A percentile compares a stretch with the other conserved stretches of the same genome.
These are phyloP conservation scores for Trachurus trachurus DNA, from an alignment of 2,797 vertebrate genomes.

Conservation along the genomic window DNA sequence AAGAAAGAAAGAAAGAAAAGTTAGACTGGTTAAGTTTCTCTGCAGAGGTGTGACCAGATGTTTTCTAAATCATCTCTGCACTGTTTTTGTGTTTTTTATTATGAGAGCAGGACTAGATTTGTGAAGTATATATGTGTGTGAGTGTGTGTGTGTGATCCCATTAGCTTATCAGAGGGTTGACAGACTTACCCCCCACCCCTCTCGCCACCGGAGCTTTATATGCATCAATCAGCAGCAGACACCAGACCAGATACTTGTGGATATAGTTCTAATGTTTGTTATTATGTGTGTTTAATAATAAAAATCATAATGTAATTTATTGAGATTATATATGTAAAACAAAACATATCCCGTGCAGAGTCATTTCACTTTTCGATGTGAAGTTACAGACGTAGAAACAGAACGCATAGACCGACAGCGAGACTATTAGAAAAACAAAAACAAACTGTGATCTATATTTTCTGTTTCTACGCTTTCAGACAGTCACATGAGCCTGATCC, in stretches of 20 bases:
- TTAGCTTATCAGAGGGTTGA: slow-evolving; percentile 60
- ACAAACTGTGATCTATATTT: slow-evolving; percentile 58
- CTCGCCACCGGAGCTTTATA: slow-evolving; percentile 70
- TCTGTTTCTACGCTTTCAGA: slow-evolving; percentile 60
- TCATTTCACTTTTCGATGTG: slow-evolving; percentile 71
- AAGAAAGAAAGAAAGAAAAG: too few species aligned
- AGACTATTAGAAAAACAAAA: too few species aligned
- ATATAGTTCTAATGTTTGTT: slow-evolving; percentile 84
- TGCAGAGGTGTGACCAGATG: slow-evolving; percentile 31
- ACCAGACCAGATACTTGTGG: slow-evolving; percentile 85
- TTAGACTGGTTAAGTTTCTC: slow-evolving; percentile 19
- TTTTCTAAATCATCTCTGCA: slow-evolving; percentile 44
- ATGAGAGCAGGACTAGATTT: slow-evolving; percentile 35
- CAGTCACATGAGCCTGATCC: slow-evolving; percentile 54
- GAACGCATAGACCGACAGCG: slow-evolving; percentile 62
- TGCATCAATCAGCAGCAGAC: slow-evolving; percentile 83
- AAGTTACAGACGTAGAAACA: slow-evolving; percentile 46
- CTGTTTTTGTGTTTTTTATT: slow-evolving; percentile 30
- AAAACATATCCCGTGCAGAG: slow-evolving; percentile 68
- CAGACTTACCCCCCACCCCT: slow-evolving; percentile 3
- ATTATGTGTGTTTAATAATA: slow-evolving; percentile 81
- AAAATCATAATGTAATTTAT: slow-evolving; percentile 84
- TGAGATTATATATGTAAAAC: slow-evolving; percentile 70
- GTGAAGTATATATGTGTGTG: slow-evolving; percentile 30
- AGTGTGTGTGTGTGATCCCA: slow-evolving; percentile 7